phyloP scores from a whole-genome alignment of 2,113 vertebrate genomes.

The Lophius piscatorius region DNA sequence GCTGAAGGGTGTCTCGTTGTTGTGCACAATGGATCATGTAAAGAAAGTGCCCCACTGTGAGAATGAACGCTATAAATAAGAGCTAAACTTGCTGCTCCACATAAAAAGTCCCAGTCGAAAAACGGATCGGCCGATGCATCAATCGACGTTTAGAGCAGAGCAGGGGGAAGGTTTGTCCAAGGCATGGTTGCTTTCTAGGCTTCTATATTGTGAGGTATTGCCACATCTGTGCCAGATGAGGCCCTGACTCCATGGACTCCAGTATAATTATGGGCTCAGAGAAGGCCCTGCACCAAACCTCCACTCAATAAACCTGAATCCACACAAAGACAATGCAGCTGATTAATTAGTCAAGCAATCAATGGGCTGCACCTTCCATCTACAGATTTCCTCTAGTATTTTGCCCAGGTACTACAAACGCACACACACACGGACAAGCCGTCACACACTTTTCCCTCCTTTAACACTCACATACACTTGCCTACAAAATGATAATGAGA shows the following conservation, averaged over 20 bases:
- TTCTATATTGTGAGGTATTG: conserved; percentile 41
- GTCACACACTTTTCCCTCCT: conserved; percentile 39
- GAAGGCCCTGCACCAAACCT: conserved; percentile 66
- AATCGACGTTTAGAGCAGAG: conserved; percentile 25
- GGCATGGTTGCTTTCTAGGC: conserved; percentile 42
- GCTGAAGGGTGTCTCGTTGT: conserved; percentile 28
- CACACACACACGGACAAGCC: conserved; percentile 18
- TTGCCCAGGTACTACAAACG: conserved; percentile 60
- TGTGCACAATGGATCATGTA: conserved; percentile 50
- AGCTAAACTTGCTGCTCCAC: conserved; percentile 29
- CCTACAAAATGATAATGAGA: conserved; percentile 70
- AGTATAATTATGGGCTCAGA: conserved; percentile 78
- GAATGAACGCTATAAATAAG: conserved; percentile 58
- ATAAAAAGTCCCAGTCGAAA: conserved; percentile 35
- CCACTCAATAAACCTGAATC: conserved; percentile 73
- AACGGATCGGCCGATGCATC: conserved; percentile 2
- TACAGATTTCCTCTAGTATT: conserved; percentile 65
- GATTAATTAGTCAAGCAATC: conserved; percentile 81
- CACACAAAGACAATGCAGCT: conserved; percentile 73
- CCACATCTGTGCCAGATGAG: conserved; percentile 60
- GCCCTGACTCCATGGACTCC: conserved; percentile 63
- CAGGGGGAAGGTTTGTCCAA: conserved; percentile 23
- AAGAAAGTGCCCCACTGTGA: conserved; percentile 49
- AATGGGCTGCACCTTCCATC: conserved; percentile 69
- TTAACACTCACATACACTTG: conserved; percentile 38